phyloP scores from a whole-genome alignment of 1,140 invertebrate genomes.

The Drosophila guanche region DNA sequence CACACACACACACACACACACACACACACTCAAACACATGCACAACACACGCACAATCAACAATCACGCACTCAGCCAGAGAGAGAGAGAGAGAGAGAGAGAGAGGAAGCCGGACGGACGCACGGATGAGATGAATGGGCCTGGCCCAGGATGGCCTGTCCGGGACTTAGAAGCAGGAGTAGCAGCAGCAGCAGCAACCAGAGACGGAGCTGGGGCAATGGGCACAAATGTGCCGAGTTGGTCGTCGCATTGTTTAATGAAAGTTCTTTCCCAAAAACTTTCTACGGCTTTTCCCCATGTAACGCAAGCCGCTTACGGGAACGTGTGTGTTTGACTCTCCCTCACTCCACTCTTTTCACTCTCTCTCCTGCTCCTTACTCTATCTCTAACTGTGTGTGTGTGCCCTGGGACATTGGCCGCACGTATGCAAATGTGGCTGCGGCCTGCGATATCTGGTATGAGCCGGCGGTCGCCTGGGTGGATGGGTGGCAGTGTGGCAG shows the following conservation, averaged over 20 bases:
- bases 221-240: constrained; percentile 62
- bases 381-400: constrained; percentile 13
- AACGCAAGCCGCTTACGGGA: constrained; percentile 39
- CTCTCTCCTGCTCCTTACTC: neutral
- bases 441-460: constrained; percentile 34
- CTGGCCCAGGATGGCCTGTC: neutral
- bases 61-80: constrained; percentile 57
- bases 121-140: constrained; percentile 24
- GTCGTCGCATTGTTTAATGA: constrained; percentile 79
- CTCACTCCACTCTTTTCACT: neutral
- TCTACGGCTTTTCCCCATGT: constrained; percentile 39
- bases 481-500: neutral
- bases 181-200: neutral
- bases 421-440: constrained; percentile 73
- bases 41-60: constrained; percentile 49
- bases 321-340: constrained; percentile 14
- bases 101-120: no score
- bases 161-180: neutral
- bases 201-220: constrained; percentile 48
- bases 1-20: constrained; percentile 27
- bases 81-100: neutral
- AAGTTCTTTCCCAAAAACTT: constrained; percentile 80
- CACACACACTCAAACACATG: constrained; percentile 24
- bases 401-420: constrained; percentile 74
- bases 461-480: constrained; percentile 9